Evolutionary conservation across 2,888 invertebrate species (phyloP), one percentile per base, ranked within the genome.

Genomic region (Lissocephala sabroskyi): DNA sequence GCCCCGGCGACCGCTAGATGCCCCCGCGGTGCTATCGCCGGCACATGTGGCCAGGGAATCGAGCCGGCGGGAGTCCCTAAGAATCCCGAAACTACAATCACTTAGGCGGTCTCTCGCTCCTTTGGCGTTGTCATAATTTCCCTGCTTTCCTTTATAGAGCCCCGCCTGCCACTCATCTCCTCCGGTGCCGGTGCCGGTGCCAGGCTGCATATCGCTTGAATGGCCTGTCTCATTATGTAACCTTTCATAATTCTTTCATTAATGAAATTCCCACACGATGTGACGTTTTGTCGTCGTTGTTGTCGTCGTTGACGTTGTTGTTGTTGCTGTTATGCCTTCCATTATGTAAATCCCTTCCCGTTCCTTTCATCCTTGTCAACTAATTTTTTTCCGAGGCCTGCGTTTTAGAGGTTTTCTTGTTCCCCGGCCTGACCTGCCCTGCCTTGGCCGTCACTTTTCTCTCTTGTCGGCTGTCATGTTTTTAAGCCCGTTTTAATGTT

Each of bases 201-300:
- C n/a, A n/a, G n/a, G n/a, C n/a, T n/a, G n/a, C n/a, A n/a, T n/a
- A n/a, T n/a, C n/a, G n/a, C n/a, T n/a, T n/a, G n/a, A n/a, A n/a
- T n/a, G n/a, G n/a, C n/a, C 42, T 36, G 37, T 18, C 70, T 70
- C 75, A 70, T 70, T 70, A 70, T 75, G 73, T 71, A 75, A 71
- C 68, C 75, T 70, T 73, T 70, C 68, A 70, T 70, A 70, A 70
- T 70, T 70, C 68, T 70, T 70, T 70, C 76, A 70, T 70, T 70
- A 70, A 70, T 70, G 75, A 70, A 70, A 70, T 70, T 70, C 68
- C 75, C 75, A 75, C 68, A 70, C 65, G 35, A n/a, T n/a, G n/a
- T n/a, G n/a, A n/a, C n/a, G n/a, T n/a, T n/a, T n/a, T n/a, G n/a
- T n/a, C n/a, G n/a, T n/a, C n/a, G n/a, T n/a, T n/a, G n/a, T 23